Percentiles rank a stretch among this genome's conserved stretches.
Conservation (phyloP, 1,140 invertebrate species). For the Scaptomyza hsui region DNA sequence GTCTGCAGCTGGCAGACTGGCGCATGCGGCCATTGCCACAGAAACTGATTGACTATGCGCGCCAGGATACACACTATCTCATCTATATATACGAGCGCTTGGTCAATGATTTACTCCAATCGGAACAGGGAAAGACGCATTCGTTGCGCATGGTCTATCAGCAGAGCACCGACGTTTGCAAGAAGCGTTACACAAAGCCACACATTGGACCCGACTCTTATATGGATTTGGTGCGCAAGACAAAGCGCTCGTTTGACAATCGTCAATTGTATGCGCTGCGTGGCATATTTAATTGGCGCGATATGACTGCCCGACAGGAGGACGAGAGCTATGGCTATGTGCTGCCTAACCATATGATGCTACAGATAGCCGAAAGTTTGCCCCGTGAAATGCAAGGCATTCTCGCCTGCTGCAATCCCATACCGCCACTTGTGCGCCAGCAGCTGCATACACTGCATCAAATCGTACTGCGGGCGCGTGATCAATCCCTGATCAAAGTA, state of each 20-base stretch:
- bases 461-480: constrained; percentile 90
- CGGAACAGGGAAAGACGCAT: constrained; percentile 88
- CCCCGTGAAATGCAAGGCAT: constrained; percentile 97
- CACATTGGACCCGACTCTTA: constrained; percentile 89
- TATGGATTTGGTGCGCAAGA: constrained; percentile 90
- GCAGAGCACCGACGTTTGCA: constrained; percentile 90
- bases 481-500: constrained; percentile 89
- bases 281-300: constrained; percentile 95
- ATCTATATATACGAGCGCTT: constrained; percentile 95
- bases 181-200: constrained; percentile 92
- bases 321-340: constrained; percentile 97
- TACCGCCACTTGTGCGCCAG: constrained; percentile 93
- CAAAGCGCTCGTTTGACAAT: constrained; percentile 93
- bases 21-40: constrained; percentile 95
- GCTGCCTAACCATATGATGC: constrained; percentile 97
- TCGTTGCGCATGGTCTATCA: constrained; percentile 89
- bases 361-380: constrained; percentile 94
- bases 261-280: constrained; percentile 93
- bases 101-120: constrained; percentile 90
- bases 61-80: constrained; percentile 97
- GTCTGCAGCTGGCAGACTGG: constrained; percentile 98
- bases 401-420: constrained; percentile 96
- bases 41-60: constrained; percentile 94
- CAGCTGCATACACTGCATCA: constrained; percentile 91
- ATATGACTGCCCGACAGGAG: constrained; percentile 91